Evolutionary conservation across 2,888 invertebrate genomes (phyloP).

Genomic region (Isotomurus palustris): DNA sequence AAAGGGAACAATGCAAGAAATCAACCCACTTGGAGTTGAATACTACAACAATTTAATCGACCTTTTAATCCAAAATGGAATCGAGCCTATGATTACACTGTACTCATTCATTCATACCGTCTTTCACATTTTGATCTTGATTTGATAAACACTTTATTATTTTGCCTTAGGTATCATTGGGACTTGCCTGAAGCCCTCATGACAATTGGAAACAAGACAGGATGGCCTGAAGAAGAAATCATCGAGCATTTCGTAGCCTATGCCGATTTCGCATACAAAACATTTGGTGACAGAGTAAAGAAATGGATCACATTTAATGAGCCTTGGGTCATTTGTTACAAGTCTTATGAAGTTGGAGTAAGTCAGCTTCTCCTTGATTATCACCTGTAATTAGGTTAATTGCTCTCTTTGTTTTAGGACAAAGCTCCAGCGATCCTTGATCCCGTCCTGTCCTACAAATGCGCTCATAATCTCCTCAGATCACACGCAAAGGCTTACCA

Average conservation of each 20-base stretch:
- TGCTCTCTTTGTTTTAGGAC: conserved; percentile 2
- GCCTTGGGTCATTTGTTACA: conserved; percentile 17
- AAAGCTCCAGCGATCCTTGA: conserved; percentile 16
- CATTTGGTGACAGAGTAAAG: conserved; percentile 29
- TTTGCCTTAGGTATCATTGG: conserved; percentile 14
- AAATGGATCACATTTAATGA: conserved; percentile 27
- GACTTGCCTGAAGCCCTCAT: conserved; percentile 10
- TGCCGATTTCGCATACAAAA: conserved; percentile 13
- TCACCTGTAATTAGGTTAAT: neutral
- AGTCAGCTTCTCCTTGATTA: neutral
- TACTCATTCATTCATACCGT: too few relatives aligned
- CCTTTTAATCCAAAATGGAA: neutral
- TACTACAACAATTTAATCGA: conserved; percentile 9
- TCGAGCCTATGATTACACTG: conserved; percentile 1
- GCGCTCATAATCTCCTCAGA: conserved; percentile 18
- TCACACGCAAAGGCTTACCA: conserved; percentile 21
- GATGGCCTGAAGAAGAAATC: conserved; percentile 20
- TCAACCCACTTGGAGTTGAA: neutral
- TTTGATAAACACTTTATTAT: neutral
- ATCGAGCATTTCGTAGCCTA: conserved; percentile 18
- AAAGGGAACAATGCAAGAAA: neutral
- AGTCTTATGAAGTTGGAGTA: conserved; percentile 8
- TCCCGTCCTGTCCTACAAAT: conserved; percentile 13
- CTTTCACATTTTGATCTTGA: too few relatives aligned
- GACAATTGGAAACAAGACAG: conserved; percentile 47